phyloP scores from a whole-genome alignment of 2,797 vertebrate species.

The Trichosurus vulpecula region DNA sequence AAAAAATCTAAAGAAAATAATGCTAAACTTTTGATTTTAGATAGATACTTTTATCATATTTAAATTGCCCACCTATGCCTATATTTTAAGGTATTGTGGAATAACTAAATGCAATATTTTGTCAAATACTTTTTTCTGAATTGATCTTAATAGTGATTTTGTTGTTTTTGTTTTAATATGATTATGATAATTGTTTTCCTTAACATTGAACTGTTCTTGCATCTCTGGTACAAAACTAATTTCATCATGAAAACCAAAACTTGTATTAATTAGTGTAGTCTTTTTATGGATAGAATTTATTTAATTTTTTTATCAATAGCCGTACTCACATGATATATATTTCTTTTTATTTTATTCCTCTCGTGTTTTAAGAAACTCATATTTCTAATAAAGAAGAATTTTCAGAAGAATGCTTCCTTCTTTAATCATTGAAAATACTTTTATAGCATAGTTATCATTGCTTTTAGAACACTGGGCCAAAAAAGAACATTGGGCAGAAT shows the following conservation, averaged over 20 bases:
- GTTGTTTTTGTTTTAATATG: not conserved
- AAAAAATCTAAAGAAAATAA: too few relatives aligned
- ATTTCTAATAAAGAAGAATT: not conserved
- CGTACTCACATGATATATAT: not conserved
- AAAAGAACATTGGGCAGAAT: not conserved
- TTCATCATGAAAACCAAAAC: not conserved
- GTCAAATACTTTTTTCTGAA: not conserved
- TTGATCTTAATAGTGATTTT: not conserved
- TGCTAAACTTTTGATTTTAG: not conserved
- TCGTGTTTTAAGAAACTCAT: not conserved
- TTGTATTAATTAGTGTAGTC: not conserved
- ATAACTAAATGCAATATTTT: not conserved
- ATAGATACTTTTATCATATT: not conserved
- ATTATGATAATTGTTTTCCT: not conserved
- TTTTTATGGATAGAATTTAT: not conserved
- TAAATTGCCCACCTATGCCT: not conserved
- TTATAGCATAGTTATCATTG: not conserved
- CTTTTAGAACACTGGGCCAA: not conserved
- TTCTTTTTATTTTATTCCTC: not conserved
- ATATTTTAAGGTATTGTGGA: not conserved
- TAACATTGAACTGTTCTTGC: not conserved
- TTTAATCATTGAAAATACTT: not conserved
- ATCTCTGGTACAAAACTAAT: not conserved
- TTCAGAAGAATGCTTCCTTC: not conserved
- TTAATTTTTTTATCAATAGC: not conserved